Percentiles rank a stretch among this genome's conserved stretches.
These are phyloP conservation scores for Argyresthia goedartella DNA, from an alignment of 2,888 invertebrate species.

Conservation along the genomic window DNA sequence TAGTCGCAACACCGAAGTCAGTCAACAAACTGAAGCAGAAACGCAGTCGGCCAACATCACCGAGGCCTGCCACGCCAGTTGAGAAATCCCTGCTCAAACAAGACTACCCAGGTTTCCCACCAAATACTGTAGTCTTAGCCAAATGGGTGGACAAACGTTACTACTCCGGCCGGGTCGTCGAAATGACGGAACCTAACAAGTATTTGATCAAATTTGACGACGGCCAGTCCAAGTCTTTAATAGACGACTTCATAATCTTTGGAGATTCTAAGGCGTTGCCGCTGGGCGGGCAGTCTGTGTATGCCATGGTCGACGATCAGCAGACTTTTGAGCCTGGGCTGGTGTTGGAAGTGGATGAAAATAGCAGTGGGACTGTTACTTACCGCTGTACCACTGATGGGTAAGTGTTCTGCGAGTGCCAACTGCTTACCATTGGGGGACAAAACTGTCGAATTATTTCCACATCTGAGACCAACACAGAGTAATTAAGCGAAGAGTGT, in stretches of 20 bases:
- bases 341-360: slow-evolving; percentile 56
- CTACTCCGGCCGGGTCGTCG: slow-evolving; percentile 73
- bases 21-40: slow-evolving; percentile 54
- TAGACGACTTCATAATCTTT: slow-evolving; percentile 74
- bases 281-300: slow-evolving; percentile 64
- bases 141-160: slow-evolving; percentile 78
- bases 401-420: slow-evolving; percentile 25
- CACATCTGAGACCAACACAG: too few relatives aligned
- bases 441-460: too few relatives aligned
- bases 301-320: slow-evolving; percentile 65
- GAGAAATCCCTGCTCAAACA: slow-evolving; percentile 39
- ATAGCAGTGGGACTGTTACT: slow-evolving; percentile 49
- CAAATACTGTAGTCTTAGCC: slow-evolving; percentile 70
- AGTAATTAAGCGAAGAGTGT: too few relatives aligned
- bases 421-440: too few relatives aligned
- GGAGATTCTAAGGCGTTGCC: slow-evolving; percentile 63
- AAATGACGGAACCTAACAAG: slow-evolving; percentile 69
- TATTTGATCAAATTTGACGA: slow-evolving; percentile 76
- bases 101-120: slow-evolving; percentile 47
- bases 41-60: slow-evolving; percentile 45
- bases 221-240: slow-evolving; percentile 68
- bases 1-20: slow-evolving; percentile 55
- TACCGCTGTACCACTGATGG: slow-evolving; percentile 63
- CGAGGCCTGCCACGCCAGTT: slow-evolving; percentile 54
- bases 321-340: slow-evolving; percentile 68